phyloP scores from a whole-genome alignment of 1,140 invertebrate genomes.

The Panonychus citri region DNA sequence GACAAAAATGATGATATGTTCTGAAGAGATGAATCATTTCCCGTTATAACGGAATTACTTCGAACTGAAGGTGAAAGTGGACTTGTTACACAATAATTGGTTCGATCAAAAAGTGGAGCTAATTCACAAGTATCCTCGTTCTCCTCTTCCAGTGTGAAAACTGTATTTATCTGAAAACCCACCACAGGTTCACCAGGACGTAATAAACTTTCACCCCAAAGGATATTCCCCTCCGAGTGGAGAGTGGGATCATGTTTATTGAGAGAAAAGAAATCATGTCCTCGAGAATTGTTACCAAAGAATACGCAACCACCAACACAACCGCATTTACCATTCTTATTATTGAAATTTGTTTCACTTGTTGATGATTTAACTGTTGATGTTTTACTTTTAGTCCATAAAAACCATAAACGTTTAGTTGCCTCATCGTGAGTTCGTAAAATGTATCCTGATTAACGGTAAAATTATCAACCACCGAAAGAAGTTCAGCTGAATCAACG shows the following conservation, averaged over 20 bases:
- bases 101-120: not conserved
- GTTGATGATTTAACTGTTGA: conserved; percentile 12
- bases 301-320: conserved; percentile 84
- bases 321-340: conserved; percentile 49
- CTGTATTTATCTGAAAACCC: conserved; percentile 2
- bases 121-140: not conserved
- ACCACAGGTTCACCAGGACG: conserved; percentile 54
- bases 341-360: conserved; percentile 20
- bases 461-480: conserved; percentile 10
- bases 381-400: conserved; percentile 47
- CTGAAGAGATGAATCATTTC: not conserved
- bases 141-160: not conserved
- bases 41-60: not conserved
- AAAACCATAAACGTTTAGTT: conserved; percentile 72
- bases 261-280: conserved; percentile 11
- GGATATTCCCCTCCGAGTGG: conserved; percentile 23
- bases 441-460: conserved; percentile 29
- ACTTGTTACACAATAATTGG: not conserved
- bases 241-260: not conserved
- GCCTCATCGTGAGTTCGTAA: conserved; percentile 65
- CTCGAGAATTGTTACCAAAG: conserved; percentile 42
- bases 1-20: not conserved
- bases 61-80: not conserved
- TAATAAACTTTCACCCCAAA: conserved; percentile 79
- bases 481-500: conserved; percentile 63